A percentile compares a stretch with the other conserved stretches of the same genome.
Conservation (phyloP, 2,888 invertebrate genomes). For the Endotricha flammealis region DNA sequence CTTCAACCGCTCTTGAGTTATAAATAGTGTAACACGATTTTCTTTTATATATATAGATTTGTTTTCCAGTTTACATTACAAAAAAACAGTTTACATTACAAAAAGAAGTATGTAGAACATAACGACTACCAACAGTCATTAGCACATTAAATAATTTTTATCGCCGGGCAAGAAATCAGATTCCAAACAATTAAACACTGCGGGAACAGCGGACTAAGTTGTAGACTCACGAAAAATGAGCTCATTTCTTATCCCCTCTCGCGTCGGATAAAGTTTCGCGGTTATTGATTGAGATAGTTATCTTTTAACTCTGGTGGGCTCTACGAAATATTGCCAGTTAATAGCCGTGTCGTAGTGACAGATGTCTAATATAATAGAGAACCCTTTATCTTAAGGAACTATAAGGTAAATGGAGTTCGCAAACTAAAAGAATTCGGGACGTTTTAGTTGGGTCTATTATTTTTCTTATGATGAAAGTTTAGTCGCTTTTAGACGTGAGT, state of each 20-base stretch:
- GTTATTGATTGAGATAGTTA: slow-evolving; percentile 29
- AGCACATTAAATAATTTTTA: too few relatives aligned
- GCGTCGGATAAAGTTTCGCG: slow-evolving; percentile 20
- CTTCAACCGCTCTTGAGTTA: too few relatives aligned
- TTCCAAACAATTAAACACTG: slow-evolving; percentile 45
- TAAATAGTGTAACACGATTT: too few relatives aligned
- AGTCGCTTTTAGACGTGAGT: background rate
- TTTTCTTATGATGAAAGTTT: background rate
- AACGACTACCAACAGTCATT: too few relatives aligned
- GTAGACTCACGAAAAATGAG: slow-evolving; percentile 27
- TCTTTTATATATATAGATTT: too few relatives aligned
- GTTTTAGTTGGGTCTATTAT: background rate
- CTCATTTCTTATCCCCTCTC: slow-evolving; percentile 25
- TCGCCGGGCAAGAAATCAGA: slow-evolving; percentile 35
- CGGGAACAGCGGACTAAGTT: slow-evolving; percentile 22
- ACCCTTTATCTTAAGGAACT: background rate
- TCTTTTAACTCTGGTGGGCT: slow-evolving; percentile 20
- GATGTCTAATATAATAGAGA: background rate
- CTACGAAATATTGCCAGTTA: slow-evolving; percentile 4
- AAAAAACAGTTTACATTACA: too few relatives aligned
- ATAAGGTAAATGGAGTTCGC: background rate
- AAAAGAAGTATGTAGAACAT: too few relatives aligned
- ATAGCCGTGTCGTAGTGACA: slow-evolving; percentile 6
- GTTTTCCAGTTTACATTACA: too few relatives aligned
- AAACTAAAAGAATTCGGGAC: background rate